Conservation (phyloP, 2,113 vertebrate genomes). For the Notothenia rossii region DNA sequence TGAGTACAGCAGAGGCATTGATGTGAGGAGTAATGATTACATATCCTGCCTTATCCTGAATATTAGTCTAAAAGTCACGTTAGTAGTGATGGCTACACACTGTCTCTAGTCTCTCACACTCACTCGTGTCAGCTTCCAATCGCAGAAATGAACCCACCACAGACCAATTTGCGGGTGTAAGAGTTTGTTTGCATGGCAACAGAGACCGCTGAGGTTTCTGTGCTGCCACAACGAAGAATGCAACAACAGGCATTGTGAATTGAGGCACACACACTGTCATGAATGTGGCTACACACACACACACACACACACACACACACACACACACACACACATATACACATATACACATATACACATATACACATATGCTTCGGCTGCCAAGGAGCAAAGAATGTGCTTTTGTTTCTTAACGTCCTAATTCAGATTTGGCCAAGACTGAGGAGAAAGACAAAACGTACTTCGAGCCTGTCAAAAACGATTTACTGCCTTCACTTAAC, state of each 20-base stretch:
- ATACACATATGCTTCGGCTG: conserved; percentile 19
- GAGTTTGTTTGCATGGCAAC: conserved; percentile 52
- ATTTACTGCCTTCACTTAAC: no score
- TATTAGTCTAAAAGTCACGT: conserved; percentile 1
- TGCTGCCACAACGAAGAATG: conserved; percentile 66
- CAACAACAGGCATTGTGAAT: conserved; percentile 54
- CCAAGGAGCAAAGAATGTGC: conserved; percentile 62
- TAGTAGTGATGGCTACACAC: conserved; percentile 1
- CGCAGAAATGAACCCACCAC: conserved; percentile 31
- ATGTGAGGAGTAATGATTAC: conserved; percentile 2
- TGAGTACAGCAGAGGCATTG: conserved; percentile 65
- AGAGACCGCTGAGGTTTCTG: conserved; percentile 51
- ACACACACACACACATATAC: no score
- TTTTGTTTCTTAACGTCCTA: conserved; percentile 44
- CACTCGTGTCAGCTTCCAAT: conserved; percentile 39
- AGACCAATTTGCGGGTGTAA: conserved; percentile 42
- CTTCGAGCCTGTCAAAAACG: conserved; percentile 16
- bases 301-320: conserved; percentile 7
- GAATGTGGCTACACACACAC: conserved; percentile 31
- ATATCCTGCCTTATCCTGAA: background rate
- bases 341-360: no score
- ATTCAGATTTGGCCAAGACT: conserved; percentile 46
- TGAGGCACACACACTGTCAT: conserved; percentile 46
- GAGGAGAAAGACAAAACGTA: conserved; percentile 35
- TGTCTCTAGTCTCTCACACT: background rate